A percentile compares a stretch with the other conserved stretches of the same genome.
phyloP scores from a whole-genome alignment of 2,797 vertebrate genomes.

The Merluccius polli region DNA sequence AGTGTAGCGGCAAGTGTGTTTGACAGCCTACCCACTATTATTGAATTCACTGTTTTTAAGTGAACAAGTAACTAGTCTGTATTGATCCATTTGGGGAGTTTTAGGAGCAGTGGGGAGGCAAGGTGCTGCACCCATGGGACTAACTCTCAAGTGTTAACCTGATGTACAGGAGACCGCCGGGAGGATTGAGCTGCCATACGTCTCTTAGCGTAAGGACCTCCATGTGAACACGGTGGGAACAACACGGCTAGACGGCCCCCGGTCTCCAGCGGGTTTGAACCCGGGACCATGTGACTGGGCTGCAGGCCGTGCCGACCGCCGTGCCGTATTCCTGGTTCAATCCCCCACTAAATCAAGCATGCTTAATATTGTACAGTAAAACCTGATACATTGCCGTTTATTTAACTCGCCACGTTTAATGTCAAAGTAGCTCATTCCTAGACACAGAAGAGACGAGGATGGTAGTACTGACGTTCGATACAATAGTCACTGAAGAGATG shows the following conservation, averaged over 20 bases:
- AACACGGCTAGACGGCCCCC: too few species aligned
- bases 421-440: not conserved
- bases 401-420: not conserved
- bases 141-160: too few species aligned
- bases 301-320: not conserved
- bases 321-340: not conserved
- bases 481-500: not conserved
- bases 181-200: not conserved
- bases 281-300: not conserved
- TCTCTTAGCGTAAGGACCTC: not conserved
- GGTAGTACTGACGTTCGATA: not conserved
- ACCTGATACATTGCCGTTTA: not conserved
- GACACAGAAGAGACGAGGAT: too few species aligned
- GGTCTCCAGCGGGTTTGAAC: not conserved
- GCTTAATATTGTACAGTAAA: not conserved
- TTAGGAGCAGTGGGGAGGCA: too few species aligned
- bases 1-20: not conserved
- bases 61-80: not conserved
- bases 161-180: not conserved
- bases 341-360: not conserved
- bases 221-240: not conserved
- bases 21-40: not conserved
- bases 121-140: not conserved
- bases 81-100: too few species aligned
- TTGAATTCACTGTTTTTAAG: not conserved